Conservation (phyloP, 2,888 invertebrate species). For the Cantharis nigra region DNA sequence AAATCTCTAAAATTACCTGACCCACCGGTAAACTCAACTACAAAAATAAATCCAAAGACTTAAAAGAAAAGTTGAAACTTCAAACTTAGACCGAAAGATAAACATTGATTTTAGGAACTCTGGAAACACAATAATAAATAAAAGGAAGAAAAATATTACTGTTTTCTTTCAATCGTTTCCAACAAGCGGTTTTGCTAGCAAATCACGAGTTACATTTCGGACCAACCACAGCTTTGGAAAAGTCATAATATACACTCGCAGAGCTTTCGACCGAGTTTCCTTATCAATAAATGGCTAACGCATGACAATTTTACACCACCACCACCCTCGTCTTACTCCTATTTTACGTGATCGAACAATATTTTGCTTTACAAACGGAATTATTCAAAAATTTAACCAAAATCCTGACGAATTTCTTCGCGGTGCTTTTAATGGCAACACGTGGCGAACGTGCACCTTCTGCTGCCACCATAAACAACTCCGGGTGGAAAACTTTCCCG, state of each 20-base stretch:
- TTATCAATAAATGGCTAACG: conserved; percentile 29
- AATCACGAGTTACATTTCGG: conserved; percentile 40
- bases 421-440: background rate
- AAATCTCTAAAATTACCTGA: background rate
- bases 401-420: background rate
- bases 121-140: conserved; percentile 43
- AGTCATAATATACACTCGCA: conserved; percentile 32
- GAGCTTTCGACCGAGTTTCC: conserved; percentile 21
- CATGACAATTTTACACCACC: conserved; percentile 20
- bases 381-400: background rate
- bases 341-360: conserved; percentile 14
- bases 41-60: conserved; percentile 1
- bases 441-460: background rate
- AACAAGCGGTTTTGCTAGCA: conserved; percentile 43
- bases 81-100: conserved; percentile 40
- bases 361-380: background rate
- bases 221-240: conserved; percentile 30
- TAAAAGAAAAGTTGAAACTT: conserved; percentile 18
- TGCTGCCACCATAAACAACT: background rate
- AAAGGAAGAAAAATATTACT: conserved; percentile 41
- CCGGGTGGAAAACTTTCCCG: background rate
- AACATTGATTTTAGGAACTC: conserved; percentile 44
- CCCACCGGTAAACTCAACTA: background rate
- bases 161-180: conserved; percentile 45
- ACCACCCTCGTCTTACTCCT: background rate